Base-by-base conservation (phyloP, 2,797 vertebrate genomes). In the Sciaenops ocellatus region DNA sequence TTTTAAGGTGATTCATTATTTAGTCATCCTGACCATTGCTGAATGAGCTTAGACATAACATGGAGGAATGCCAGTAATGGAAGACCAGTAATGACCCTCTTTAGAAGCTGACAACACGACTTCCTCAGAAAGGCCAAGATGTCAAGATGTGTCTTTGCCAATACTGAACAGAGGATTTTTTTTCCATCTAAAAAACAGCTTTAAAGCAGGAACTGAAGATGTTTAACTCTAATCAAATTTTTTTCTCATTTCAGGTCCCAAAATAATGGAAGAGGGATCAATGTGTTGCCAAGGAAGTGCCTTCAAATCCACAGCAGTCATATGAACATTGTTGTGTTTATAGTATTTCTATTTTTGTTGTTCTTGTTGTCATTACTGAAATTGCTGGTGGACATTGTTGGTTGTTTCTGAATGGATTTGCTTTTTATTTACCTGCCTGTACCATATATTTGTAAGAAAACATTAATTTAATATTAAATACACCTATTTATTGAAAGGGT, bases 241-340 rank as follows among this genome's bases (percentile, higher is more conserved):
- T 30, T 73, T 84, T 60, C 6, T 79, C 17, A 48, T 91, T 88
- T 51, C 89, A 95, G 95, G 89, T 88, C 48, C 64, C 69, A 76
- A 69, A 80, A 82, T 64, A 76, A 84, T 71, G 67, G 85, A 93
- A 90, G 94, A 93, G 80, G 88, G 91, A 91, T 92, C 86, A 63
- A 84, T 76, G 90, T 85, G 89, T 93, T 92, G 87, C 93, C 92
- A 90, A 94, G 94, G 91, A 96, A 95, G 95, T 96, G 95, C 95
- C 95, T 96, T 96, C 90, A 89, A 89, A 94, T 89, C 90, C 90
- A 90, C 91, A 91, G 78, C 89, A 89, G 85, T 90, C 89, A 91
- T 83, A 62, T 68, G 66, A 91, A 84, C 78, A 82, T 91, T 88
- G 46, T 90, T 91, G 82, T 90, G 82, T 90, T 84, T 80, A 76